Evolutionary conservation across 2,797 vertebrate genomes (phyloP).

Genomic region (Chromis chromis): DNA sequence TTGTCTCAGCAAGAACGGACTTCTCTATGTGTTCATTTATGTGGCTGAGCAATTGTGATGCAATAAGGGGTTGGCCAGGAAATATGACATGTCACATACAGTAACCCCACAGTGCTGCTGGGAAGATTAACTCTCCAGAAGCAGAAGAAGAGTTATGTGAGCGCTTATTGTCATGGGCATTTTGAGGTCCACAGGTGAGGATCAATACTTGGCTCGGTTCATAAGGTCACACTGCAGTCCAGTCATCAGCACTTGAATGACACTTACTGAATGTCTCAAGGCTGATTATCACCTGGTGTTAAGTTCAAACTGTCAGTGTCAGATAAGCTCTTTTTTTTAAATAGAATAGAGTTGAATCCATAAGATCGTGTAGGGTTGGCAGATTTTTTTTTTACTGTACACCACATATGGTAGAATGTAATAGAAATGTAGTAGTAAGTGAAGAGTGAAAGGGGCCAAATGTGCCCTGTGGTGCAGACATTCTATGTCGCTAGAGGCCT

Average conservation of each 20-base stretch:
- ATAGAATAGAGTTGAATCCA: background rate
- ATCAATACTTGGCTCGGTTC: conserved; percentile 37
- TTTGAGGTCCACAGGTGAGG: conserved; percentile 26
- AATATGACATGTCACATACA: conserved; percentile 48
- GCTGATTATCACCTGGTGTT: conserved; percentile 14
- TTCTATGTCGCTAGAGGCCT: conserved; percentile 7
- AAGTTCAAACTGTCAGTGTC: background rate
- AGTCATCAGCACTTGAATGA: conserved; percentile 30
- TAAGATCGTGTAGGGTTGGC: background rate
- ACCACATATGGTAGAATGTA: background rate
- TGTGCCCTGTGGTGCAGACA: conserved; percentile 5
- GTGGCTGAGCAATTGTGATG: conserved; percentile 43
- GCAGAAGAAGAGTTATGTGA: conserved; percentile 28
- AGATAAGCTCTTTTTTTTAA: background rate
- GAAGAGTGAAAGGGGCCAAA: conserved; percentile 14
- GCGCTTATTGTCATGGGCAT: conserved; percentile 28
- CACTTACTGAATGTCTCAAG: conserved; percentile 17
- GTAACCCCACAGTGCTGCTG: conserved; percentile 22
- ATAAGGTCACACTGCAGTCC: conserved; percentile 19
- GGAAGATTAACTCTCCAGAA: conserved; percentile 36
- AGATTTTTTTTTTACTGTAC: conserved; percentile 5
- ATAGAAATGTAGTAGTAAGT: background rate
- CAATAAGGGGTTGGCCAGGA: conserved; percentile 40
- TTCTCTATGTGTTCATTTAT: conserved; percentile 47
- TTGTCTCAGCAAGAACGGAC: conserved; percentile 56